phyloP scores from a whole-genome alignment of 2,113 vertebrate genomes.

The Seriola quinqueradiata region DNA sequence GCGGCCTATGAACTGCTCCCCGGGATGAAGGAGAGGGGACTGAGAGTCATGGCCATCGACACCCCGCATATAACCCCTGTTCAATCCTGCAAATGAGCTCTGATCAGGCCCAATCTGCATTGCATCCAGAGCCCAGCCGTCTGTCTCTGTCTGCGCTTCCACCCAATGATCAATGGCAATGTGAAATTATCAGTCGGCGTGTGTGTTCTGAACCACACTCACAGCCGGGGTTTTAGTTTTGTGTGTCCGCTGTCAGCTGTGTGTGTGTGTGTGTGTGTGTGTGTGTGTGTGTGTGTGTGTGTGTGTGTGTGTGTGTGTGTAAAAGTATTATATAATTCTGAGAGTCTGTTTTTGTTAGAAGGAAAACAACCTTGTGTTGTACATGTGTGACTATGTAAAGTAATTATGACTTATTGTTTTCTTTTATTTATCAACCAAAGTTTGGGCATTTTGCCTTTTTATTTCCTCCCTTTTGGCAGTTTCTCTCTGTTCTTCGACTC shows the following conservation, averaged over 20 bases:
- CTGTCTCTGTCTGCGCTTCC: constrained; percentile 37
- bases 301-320: constrained; percentile 16
- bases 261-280: constrained; percentile 7
- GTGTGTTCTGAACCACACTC: constrained; percentile 20
- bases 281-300: constrained; percentile 11
- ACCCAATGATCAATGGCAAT: constrained; percentile 51
- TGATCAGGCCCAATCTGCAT: constrained; percentile 23
- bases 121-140: constrained; percentile 1
- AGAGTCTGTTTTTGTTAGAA: constrained; percentile 15
- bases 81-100: constrained; percentile 56
- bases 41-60: not conserved
- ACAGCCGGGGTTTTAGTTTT: constrained; percentile 15
- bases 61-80: not conserved
- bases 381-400: not conserved
- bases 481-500: constrained; percentile 14
- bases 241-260: too few relatives aligned
- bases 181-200: constrained; percentile 23
- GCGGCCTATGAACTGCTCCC: constrained; percentile 13
- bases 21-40: not conserved
- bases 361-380: constrained; percentile 1
- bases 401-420: constrained; percentile 17
- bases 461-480: constrained; percentile 3
- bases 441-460: not conserved
- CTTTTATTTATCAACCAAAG: constrained; percentile 15
- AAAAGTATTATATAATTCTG: constrained; percentile 21